Evolutionary conservation across 2,797 vertebrate species (phyloP), one percentile per base, ranked within the genome.

Genomic region (Numenius phaeopus): DNA sequence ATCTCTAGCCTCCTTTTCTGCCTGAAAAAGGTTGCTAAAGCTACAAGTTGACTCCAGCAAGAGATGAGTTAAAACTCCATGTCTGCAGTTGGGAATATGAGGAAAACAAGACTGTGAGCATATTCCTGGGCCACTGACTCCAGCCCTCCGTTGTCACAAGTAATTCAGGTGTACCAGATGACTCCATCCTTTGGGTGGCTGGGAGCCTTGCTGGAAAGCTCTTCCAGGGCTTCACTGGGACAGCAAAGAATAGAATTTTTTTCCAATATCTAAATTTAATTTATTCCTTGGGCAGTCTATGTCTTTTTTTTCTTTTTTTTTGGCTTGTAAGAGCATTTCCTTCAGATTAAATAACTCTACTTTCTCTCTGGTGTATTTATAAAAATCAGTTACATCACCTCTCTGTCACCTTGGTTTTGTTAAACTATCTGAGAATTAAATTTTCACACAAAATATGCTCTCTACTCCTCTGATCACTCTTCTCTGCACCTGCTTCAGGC

Each of bases 351-450:
- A 85, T 92, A 84, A 59, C 21, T 77, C 17, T 67, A 9, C 59
- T 76, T 85, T 89, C 39, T 76, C 70, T 91, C 65, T 55, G 30
- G 73, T 82, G 37, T 81, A 47, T 87, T 85, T 89, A 62, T 66
- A 89, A 95, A 96, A 88, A 70, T 76, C 66, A 67, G 5, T 87
- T 62, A 44, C 7, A 7, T 82, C 69, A 69, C 77, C 40, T 78
- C 32, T 76, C 62, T 78, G 54, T 71, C 76, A 89, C 52, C 71
- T 92, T 78, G 88, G 64, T 89, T 95, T 95, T 95, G 59, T 92
- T 96, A 80, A 89, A 72, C 59, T 93, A 82, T 46, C 46, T 80
- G 34, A 87, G 30, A 40, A 77, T 59, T 73, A 83, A 40, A 83
- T 85, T 93, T 94, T 94, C 50, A 64, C 37, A 64, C 3, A 64